phyloP scores from a whole-genome alignment of 1,140 invertebrate species.

The Drosophila bifasciata region DNA sequence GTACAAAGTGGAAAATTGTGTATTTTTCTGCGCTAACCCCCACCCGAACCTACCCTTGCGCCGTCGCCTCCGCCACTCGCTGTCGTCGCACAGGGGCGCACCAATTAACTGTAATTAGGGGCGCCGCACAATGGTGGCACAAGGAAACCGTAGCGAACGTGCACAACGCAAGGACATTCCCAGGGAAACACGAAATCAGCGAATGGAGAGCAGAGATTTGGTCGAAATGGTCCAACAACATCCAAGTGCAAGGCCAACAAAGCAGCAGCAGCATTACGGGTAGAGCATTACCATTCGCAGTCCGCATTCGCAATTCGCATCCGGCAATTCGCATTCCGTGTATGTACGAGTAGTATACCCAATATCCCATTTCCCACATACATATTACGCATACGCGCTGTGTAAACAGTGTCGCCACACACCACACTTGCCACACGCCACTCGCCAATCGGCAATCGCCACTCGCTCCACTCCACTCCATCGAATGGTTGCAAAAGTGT shows the following conservation, averaged over 20 bases:
- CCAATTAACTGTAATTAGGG: constrained; percentile 75
- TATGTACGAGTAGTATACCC: no score
- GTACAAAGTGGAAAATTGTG: constrained; percentile 76
- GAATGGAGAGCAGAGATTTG: not conserved
- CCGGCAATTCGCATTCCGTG: constrained; percentile 16
- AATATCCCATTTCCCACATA: constrained; percentile 17
- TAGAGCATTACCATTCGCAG: not conserved
- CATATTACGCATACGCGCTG: constrained; percentile 37
- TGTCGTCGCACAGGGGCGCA: constrained; percentile 1
- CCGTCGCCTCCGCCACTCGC: no score
- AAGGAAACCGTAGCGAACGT: not conserved
- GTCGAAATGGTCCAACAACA: constrained; percentile 8
- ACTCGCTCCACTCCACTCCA: no score
- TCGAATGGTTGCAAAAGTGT: not conserved
- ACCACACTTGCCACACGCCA: constrained; percentile 3
- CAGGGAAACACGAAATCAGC: not conserved
- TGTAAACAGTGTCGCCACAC: constrained; percentile 22
- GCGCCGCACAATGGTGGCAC: constrained; percentile 27
- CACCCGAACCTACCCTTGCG: not conserved
- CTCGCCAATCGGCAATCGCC: no score
- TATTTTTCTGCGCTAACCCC: constrained; percentile 49
- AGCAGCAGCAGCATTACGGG: not conserved
- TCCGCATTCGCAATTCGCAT: not conserved
- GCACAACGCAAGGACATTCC: not conserved
- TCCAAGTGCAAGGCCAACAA: constrained; percentile 31